Conservation (phyloP, 2,888 invertebrate genomes). For the Mimumesa dahlbomi region DNA sequence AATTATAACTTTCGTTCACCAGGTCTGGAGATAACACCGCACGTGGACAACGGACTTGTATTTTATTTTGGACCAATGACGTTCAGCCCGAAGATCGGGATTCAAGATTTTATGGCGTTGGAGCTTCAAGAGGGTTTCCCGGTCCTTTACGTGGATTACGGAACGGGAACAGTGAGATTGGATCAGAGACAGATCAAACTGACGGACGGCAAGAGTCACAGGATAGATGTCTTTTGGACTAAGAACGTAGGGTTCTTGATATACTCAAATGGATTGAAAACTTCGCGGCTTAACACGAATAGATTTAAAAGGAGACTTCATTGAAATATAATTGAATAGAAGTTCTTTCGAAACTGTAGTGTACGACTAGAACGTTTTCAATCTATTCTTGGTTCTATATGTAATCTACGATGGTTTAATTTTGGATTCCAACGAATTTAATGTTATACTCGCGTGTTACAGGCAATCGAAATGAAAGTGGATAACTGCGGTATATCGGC, state of each 20-base stretch:
- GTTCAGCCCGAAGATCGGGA: conserved; percentile 84
- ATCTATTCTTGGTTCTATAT: too few relatives aligned
- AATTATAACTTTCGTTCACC: not conserved
- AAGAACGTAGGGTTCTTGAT: conserved; percentile 75
- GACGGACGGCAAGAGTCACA: conserved; percentile 92
- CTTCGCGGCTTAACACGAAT: too few relatives aligned
- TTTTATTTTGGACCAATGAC: conserved; percentile 94
- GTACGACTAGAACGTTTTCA: too few relatives aligned
- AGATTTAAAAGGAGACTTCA: too few relatives aligned
- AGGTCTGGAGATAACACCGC: conserved; percentile 89
- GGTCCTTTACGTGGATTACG: conserved; percentile 92
- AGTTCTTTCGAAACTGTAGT: too few relatives aligned
- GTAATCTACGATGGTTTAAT: too few relatives aligned
- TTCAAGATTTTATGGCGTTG: conserved; percentile 94
- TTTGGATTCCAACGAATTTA: too few relatives aligned
- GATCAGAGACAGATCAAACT: conserved; percentile 87
- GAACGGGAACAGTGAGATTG: conserved; percentile 88
- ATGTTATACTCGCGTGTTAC: conserved; percentile 38
- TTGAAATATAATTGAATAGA: too few relatives aligned
- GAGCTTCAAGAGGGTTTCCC: conserved; percentile 93
- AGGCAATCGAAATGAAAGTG: conserved; percentile 88
- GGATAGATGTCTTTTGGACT: conserved; percentile 86
- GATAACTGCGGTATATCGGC: conserved; percentile 87
- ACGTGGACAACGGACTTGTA: conserved; percentile 89
- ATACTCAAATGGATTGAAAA: too few relatives aligned